Evolutionary conservation across 2,113 vertebrate genomes (phyloP).

Genomic region (Elaphurus davidianus): DNA sequence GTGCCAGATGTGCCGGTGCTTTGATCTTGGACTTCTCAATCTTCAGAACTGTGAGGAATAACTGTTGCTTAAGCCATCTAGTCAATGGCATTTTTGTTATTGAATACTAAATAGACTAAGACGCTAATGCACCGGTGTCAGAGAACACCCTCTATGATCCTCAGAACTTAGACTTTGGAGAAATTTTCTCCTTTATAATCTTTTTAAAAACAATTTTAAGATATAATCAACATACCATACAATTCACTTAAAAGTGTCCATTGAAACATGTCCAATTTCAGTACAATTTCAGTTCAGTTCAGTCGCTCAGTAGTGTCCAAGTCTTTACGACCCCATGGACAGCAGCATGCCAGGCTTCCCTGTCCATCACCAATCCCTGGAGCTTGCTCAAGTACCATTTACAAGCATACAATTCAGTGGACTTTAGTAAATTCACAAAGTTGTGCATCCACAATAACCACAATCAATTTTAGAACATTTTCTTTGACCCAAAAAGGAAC

Average conservation of each 20-base stretch:
- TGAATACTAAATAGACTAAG: not conserved
- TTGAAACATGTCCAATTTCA: not conserved
- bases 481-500: not conserved
- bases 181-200: not conserved
- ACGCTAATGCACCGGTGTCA: not conserved
- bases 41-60: not conserved
- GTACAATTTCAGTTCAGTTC: not conserved
- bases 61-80: not conserved
- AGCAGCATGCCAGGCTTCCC: not conserved
- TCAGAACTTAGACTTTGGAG: not conserved
- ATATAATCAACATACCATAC: not conserved
- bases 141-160: rapidly evolving
- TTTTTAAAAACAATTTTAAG: not conserved
- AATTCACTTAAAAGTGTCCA: not conserved
- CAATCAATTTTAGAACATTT: not conserved
- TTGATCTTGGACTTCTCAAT: not conserved
- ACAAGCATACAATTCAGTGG: not conserved
- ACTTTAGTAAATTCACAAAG: not conserved
- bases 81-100: not conserved
- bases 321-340: not conserved
- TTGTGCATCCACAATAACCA: not conserved
- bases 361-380: not conserved
- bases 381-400: not conserved
- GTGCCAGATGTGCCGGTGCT: not conserved
- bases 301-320: rapidly evolving